Evolutionary conservation across 1,140 invertebrate species (phyloP).

Genomic region (Caenorhabditis inopinata): DNA sequence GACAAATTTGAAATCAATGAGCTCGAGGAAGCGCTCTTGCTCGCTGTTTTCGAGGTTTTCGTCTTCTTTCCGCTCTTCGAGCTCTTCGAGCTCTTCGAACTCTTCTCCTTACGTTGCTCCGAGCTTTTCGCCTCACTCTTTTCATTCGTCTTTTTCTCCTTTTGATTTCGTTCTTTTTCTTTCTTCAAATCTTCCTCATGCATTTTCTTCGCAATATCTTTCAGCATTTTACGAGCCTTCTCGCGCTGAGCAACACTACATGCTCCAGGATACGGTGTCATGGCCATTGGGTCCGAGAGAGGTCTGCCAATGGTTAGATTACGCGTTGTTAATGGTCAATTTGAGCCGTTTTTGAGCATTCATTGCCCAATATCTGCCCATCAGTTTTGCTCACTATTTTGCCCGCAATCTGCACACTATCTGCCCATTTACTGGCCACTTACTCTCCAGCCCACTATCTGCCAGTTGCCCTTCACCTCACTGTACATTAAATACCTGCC

Average conservation of each 20-base stretch:
- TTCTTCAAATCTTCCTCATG: slow-evolving; percentile 4
- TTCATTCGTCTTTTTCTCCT: background rate
- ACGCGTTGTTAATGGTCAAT: background rate
- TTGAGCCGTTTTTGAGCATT: background rate
- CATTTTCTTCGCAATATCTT: background rate
- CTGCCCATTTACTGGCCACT: background rate
- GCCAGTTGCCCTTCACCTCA: too few species aligned
- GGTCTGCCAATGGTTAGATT: background rate
- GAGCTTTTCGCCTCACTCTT: background rate
- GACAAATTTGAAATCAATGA: too few species aligned
- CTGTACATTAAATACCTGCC: too few species aligned
- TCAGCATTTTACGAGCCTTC: background rate
- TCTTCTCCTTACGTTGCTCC: background rate
- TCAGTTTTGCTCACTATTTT: background rate
- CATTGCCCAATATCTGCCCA: too few species aligned
- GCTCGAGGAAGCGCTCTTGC: too few species aligned
- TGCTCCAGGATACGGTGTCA: background rate
- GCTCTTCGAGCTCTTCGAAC: background rate
- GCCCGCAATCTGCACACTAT: background rate
- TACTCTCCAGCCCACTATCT: background rate
- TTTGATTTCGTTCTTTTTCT: background rate
- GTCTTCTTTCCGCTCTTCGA: too few species aligned
- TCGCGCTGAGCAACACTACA: background rate
- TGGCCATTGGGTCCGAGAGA: background rate
- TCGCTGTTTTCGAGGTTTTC: too few species aligned